Evolutionary conservation across 2,888 invertebrate species (phyloP), one percentile per base, ranked within the genome.

Genomic region (Orthosia gracilis): DNA sequence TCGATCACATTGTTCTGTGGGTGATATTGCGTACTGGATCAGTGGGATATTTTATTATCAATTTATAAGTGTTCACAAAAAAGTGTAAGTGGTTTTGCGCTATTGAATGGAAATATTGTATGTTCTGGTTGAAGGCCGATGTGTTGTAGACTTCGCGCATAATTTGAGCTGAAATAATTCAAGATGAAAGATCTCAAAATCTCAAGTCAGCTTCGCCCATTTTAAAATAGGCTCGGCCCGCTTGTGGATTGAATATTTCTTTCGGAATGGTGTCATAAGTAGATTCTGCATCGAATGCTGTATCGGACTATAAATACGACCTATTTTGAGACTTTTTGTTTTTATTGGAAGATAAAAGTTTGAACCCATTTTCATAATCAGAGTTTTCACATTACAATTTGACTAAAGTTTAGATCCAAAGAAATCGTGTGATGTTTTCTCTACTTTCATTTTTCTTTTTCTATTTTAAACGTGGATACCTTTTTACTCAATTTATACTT

Each of bases 1-100:
- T 67, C 73, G 49, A 75, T 52, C 69, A 62, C 73, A 72, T 69
- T 73, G 73, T 73, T 61, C 49, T 78, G 65, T 55, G n/a, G 61
- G 21, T 75, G 83, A 75, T 75, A 75, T 68, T 64, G 15, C 40
- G 80, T 83, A 75, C 68, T 79, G 67, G 63, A 74, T 79, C 80
- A 67, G 13, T 74, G 59, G 54, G 17, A 59, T 83, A 55, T 40
- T 71, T 50, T 52, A 26, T 57, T 68, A 70, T 64, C 65, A 54
- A 67, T 74, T 62, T 74, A 64, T 61, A 68, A 74, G 50, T 57
- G 17, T 13, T 1, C 1, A 63, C 47, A 50, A 79, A 77, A 63
- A 79, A 61, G 49, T 72, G 52, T 49, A 49, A 54, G 40, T 76
- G 58, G 31, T 59, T 68, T 50, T 74, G 31, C 58, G 31, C 68